Evolutionary conservation across 1,140 invertebrate species (phyloP), one percentile per base, ranked within the genome.

Genomic region (Bombus affinis): DNA sequence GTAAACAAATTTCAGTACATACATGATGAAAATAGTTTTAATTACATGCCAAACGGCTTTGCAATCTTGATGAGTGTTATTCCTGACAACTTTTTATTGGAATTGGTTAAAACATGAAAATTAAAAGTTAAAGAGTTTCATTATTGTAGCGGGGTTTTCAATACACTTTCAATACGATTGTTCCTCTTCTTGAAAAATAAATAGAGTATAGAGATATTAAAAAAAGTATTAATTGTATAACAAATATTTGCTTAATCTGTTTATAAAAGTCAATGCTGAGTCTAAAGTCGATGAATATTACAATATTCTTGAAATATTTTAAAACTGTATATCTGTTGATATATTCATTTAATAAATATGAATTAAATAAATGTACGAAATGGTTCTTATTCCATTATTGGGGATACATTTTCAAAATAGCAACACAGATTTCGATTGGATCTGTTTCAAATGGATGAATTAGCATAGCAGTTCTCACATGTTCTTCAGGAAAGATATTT

Each of bases 391-490:
- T 89, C 86, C 89, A 95, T 44, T 93, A 94, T 86, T 96, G 96
- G 22, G 96, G 96, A 95, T 97, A 97, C 96, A 97, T 97, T 39
- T 96, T 95, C 79, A 99, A 94, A 87, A 99, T 98, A 81, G 98
- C 97, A 59, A 98, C 97, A 95, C 98, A 99, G 88, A 99, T 98
- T 91, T 97, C 97, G 91, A 98, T 97, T 0, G 98, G 97, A 94
- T 99, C 97, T 3, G 97, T 98, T 93, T 98, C 98, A 53, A 98
- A 97, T 1, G 98, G 98, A 95, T 98, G 97, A 70, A 97, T 93
- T 74, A 97, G 96, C 97, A 99, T 98, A 0, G 97, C 98, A 47
- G 97, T 96, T 42, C 96, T 96, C 1, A 99, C 98, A 93, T 98
- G 97, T 83, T 98, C 97, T 92, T 98, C 97, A 0, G 98, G 98